Percentiles rank a stretch among this genome's conserved stretches.
Conservation (phyloP, 2,888 invertebrate genomes). For the Hoplodrina ambigua region DNA sequence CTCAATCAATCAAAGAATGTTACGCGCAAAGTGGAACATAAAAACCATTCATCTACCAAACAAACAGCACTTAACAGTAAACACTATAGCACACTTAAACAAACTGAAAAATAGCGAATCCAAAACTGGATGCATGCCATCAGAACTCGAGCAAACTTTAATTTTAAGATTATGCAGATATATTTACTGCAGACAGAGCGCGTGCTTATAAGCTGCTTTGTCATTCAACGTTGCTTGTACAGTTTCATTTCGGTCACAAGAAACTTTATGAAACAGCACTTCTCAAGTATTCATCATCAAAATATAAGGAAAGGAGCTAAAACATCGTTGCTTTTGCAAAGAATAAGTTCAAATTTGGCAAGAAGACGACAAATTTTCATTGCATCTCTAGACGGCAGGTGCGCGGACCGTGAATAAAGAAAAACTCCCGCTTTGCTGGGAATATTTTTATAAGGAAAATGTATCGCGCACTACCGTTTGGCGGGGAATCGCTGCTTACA, state of each 20-base stretch:
- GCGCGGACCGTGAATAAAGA: conserved; percentile 81
- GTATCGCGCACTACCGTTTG: conserved; percentile 72
- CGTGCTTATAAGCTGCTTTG: conserved; percentile 62
- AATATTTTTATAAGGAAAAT: conserved; percentile 83
- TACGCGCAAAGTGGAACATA: conserved; percentile 24
- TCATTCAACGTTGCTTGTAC: conserved; percentile 62
- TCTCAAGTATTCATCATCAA: conserved; percentile 70
- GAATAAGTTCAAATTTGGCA: conserved; percentile 84
- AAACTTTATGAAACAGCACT: conserved; percentile 69
- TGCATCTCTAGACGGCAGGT: conserved; percentile 80
- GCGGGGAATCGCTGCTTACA: conserved; percentile 76
- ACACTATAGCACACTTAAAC: conserved; percentile 39
- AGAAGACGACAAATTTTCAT: conserved; percentile 85
- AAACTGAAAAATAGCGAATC: conserved; percentile 51
- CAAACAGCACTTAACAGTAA: conserved; percentile 31
- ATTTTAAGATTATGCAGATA: conserved; percentile 63
- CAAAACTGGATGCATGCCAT: conserved; percentile 61
- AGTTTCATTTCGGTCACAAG: conserved; percentile 67
- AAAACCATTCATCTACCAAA: conserved; percentile 34
- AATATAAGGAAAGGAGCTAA: conserved; percentile 71
- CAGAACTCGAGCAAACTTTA: conserved; percentile 60
- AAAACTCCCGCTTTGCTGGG: conserved; percentile 72
- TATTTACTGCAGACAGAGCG: conserved; percentile 58
- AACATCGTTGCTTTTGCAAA: conserved; percentile 73
- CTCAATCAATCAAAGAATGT: conserved; percentile 44